Evolutionary conservation across 2,113 vertebrate genomes (phyloP), one percentile per base, ranked within the genome.

Genomic region (Larimichthys crocea): DNA sequence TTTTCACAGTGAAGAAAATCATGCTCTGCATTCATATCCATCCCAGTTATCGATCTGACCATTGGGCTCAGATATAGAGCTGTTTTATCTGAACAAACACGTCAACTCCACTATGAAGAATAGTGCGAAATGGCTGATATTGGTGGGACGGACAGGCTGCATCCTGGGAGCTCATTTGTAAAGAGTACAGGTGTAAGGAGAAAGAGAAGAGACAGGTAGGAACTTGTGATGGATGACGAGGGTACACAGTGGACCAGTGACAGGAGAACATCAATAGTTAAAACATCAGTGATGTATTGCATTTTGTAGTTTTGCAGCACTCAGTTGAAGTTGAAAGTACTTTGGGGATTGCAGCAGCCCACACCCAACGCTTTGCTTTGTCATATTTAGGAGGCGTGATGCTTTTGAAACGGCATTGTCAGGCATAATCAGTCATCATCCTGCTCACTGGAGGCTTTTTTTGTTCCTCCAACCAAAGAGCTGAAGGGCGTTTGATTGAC

Each of bases 151-250:
- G 92, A 91, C 88, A 72, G 84, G 59, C 46, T 66, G 82, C 84
- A 89, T 84, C 93, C 42, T 85, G 93, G 93, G 92, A 93, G 74
- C 91, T 93, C 86, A 91, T 94, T 93, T 94, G 92, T 92, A 85
- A 77, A 81, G 85, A 82, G 88, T 87, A 70, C 90, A 92, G 91
- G 86, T 92, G 89, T 86, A 74, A 86, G 84, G 67, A 83, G 69
- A 74, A 79, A 52, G 82, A 83, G 71, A 60, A 59, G 82, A 90
- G 91, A 82, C 90, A 76, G 85, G 85, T 65, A 69, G 62, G 73
- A 85, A 80, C 76, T 50, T 56, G 86, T 91, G 90, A 91, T 93
- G 84, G 88, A 93, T 92, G 89, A 86, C 74, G 83, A 83, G 77
- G 71, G 79, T 86, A 73, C 88, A 88, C 86, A 71, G 86, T 35